phyloP scores from a whole-genome alignment of 2,797 vertebrate genomes.

The Platalea minor region DNA sequence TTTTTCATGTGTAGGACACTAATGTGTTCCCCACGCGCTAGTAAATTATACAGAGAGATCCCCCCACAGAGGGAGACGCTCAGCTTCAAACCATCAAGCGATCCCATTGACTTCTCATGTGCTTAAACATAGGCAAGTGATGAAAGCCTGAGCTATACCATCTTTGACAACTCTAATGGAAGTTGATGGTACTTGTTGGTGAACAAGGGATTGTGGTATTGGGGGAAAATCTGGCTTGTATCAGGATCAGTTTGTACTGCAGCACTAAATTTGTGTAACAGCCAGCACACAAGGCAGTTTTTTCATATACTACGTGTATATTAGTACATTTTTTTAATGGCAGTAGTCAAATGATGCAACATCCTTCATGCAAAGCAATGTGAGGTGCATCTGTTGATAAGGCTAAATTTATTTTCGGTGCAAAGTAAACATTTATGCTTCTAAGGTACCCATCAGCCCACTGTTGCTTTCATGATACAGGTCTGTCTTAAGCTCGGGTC shows the following conservation, averaged over 20 bases:
- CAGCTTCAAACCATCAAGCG: not conserved
- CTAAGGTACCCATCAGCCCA: not conserved
- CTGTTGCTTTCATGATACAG: not conserved
- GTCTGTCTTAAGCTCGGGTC: not conserved
- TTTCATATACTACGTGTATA: not conserved
- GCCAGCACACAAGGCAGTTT: not conserved
- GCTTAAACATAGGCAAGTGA: slow-evolving; percentile 52
- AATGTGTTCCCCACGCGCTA: not conserved
- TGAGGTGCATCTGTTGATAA: not conserved
- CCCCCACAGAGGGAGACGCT: not conserved
- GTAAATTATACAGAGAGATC: not conserved
- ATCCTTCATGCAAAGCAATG: not conserved
- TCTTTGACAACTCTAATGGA: not conserved
- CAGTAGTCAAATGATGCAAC: not conserved
- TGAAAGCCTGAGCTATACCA: not conserved
- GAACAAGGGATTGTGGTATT: not conserved
- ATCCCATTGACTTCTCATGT: slow-evolving; percentile 37
- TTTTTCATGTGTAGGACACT: not conserved
- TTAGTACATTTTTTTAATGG: not conserved
- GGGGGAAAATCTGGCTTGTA: not conserved
- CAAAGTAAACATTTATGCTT: not conserved
- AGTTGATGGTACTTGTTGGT: not conserved
- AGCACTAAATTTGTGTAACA: not conserved
- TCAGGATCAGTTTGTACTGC: not conserved
- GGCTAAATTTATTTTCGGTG: not conserved